Conservation (phyloP, 2,113 vertebrate species). For the Mandrillus leucophaeus region DNA sequence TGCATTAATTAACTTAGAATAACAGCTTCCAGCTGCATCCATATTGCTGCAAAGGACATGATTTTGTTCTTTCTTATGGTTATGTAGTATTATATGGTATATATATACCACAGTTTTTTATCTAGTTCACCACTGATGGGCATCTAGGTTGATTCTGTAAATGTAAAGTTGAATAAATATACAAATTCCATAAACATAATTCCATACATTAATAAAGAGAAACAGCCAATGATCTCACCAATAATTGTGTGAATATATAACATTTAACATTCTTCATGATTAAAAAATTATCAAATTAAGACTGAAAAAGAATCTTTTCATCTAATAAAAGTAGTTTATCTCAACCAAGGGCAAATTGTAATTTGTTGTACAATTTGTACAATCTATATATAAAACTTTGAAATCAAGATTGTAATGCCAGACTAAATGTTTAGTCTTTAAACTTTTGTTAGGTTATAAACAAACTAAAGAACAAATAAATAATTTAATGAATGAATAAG, state of each 20-base stretch:
- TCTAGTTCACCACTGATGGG: too few relatives aligned
- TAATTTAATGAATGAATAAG: not conserved
- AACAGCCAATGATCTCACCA: not conserved
- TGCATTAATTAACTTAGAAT: too few relatives aligned
- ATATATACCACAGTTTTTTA: too few relatives aligned
- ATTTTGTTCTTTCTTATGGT: too few relatives aligned
- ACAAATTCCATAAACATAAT: not conserved
- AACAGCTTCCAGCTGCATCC: too few relatives aligned
- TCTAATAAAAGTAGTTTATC: not conserved
- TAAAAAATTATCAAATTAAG: not conserved
- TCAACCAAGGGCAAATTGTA: not conserved
- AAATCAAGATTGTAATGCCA: not conserved
- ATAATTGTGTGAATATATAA: not conserved
- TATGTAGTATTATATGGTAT: too few relatives aligned
- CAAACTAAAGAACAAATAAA: not conserved
- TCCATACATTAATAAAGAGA: not conserved
- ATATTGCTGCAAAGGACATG: too few relatives aligned
- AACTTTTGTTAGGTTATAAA: not conserved
- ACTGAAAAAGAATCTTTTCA: not conserved
- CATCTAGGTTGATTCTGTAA: too few relatives aligned
- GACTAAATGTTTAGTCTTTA: too few relatives aligned
- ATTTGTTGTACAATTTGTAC: not conserved
- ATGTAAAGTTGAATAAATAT: not conserved
- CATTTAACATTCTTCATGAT: not conserved
- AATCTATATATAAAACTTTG: not conserved